Base-by-base conservation (phyloP, 2,113 vertebrate genomes). In the Albula glossodonta region DNA sequence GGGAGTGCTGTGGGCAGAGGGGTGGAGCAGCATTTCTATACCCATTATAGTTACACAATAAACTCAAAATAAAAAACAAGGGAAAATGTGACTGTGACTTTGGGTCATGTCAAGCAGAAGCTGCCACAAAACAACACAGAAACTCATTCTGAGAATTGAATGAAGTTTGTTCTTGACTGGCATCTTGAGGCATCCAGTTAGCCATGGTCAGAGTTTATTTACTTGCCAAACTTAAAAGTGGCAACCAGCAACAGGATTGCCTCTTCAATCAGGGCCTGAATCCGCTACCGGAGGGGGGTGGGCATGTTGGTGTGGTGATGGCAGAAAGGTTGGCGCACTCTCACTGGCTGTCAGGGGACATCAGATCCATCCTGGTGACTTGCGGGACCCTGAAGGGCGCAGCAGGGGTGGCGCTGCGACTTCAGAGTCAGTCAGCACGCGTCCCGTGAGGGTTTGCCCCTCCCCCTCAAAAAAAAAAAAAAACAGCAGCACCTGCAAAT, bases 371-470 rank as follows among this genome's bases (percentile, higher is more conserved):
- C 78, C 51, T 6, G 5, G 74, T 48, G 25, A 85, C 48, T 49
- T 63, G 83, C 70, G n/a, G 74, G 17, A 60, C 52, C 48, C 84
- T 81, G 56, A 86, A 81, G 79, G 78, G 51, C 60, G 82, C 25
- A 57, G 56, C 2, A 13, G 25, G n/a, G 25, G 66, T 41, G 41
- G 1, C 48, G 2, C 22, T 13, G 84, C 56, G 56, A 51, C 8
- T 15, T 19, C 5, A 8, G 57, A 50, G 22, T 81, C 79, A 57
- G 50, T 12, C 60, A 12, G 78, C 56, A 31, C 4, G n/a, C 17
- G 49, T 41, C 60, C 60, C 50, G 3, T 13, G 79, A 57, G 85
- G 80, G 51, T 49, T 48, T 17, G 57, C 48, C 5, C 1, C 31
- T 41, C 31, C 31, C 31, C 31, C 31, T 41, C 31, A 41, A 41